Evolutionary conservation across 2,888 invertebrate species (phyloP).

Genomic region (Helleia helle): DNA sequence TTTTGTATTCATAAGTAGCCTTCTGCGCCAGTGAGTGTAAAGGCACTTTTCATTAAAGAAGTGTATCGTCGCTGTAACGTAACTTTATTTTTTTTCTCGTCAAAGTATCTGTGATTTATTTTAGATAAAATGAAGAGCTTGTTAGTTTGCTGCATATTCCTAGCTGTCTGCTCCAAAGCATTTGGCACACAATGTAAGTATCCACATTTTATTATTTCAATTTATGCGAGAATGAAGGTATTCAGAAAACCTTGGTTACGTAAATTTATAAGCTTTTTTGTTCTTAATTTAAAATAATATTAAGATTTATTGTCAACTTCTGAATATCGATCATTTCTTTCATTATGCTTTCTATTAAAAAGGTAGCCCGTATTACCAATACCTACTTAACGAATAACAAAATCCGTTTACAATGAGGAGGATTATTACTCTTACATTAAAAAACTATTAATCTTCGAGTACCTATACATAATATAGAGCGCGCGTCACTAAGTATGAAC

Average conservation of each 20-base stretch:
- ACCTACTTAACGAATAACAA: no score
- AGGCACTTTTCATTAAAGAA: constrained; percentile 63
- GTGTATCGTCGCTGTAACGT: constrained; percentile 26
- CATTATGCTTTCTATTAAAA: no score
- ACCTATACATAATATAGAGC: no score
- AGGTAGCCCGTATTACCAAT: no score
- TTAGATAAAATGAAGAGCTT: constrained; percentile 72
- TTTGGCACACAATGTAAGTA: constrained; percentile 81
- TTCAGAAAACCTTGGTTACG: neutral
- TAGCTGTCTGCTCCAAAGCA: constrained; percentile 64
- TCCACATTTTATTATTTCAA: constrained; percentile 25
- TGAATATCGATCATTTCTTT: no score
- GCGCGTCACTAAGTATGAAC: no score
- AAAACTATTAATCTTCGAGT: no score
- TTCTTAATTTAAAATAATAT: no score
- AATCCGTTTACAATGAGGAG: no score
- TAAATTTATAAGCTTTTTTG: constrained; percentile 14
- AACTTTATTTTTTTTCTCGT: constrained; percentile 32
- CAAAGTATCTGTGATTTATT: constrained; percentile 67
- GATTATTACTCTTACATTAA: no score
- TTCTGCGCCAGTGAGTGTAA: constrained; percentile 96
- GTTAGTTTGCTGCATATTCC: constrained; percentile 56
- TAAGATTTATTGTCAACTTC: no score
- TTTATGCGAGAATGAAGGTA: constrained; percentile 9
- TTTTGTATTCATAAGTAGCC: constrained; percentile 74